Conservation (phyloP, 2,113 vertebrate genomes). For the Charina bottae region DNA sequence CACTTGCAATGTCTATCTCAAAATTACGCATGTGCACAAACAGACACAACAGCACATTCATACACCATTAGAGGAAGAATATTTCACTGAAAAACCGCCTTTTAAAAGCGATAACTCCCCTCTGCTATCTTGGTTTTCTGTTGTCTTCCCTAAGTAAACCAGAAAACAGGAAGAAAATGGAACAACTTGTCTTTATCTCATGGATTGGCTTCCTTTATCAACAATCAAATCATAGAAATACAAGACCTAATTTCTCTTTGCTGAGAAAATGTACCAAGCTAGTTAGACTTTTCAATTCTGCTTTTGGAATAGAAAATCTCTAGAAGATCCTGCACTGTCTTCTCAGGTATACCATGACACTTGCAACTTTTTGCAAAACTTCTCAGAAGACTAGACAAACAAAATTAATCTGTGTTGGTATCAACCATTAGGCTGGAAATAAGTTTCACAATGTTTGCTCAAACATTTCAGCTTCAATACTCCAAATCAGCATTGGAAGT, state of each 20-base stretch:
- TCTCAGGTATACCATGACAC: constrained; percentile 56
- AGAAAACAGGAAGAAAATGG: constrained; percentile 74
- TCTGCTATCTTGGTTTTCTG: constrained; percentile 84
- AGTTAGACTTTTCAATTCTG: constrained; percentile 56
- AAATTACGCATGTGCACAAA: constrained; percentile 61
- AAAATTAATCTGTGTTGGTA: constrained; percentile 39
- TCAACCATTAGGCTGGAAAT: constrained; percentile 47
- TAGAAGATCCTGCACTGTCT: constrained; percentile 60
- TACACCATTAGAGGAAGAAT: background rate
- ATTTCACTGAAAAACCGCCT: constrained; percentile 79
- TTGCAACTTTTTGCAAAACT: constrained; percentile 47
- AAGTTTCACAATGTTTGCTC: constrained; percentile 30
- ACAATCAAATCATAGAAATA: constrained; percentile 70
- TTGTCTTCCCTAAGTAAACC: constrained; percentile 82
- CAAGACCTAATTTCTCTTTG: constrained; percentile 64
- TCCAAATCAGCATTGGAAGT: constrained; percentile 2
- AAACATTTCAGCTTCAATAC: background rate
- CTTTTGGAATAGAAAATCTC: constrained; percentile 46
- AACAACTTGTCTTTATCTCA: constrained; percentile 80
- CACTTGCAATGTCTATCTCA: constrained; percentile 63
- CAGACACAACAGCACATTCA: constrained; percentile 63
- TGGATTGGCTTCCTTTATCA: constrained; percentile 69
- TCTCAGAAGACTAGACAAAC: constrained; percentile 49
- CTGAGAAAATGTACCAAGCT: constrained; percentile 57
- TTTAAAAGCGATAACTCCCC: constrained; percentile 77